Base-by-base conservation (phyloP, 2,888 invertebrate genomes). In the Papilio demoleus region DNA sequence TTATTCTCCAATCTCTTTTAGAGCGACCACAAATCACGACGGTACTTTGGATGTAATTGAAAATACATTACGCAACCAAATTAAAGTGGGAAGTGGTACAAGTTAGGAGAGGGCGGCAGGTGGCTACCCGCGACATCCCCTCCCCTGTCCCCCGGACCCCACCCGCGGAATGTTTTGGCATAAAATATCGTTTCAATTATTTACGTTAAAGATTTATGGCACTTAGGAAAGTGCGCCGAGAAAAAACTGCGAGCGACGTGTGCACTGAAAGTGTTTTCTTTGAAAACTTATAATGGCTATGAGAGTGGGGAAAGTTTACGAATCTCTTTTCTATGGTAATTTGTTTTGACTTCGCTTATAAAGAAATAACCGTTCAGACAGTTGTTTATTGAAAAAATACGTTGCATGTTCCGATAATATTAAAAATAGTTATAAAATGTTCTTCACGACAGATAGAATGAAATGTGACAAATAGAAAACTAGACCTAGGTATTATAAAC, bases 171-270 rank as follows among this genome's bases (percentile, higher is more conserved):
- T 92, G 92, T 91, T 92, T 92, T 90, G 92, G 92, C 92, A 92
- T 93, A 93, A 93, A 93, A 93, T 93, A 93, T 93, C 90, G 93
- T 92, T 93, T 93, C 93, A 93, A 93, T 93, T 93, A 93, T 93
- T 93, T 93, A 93, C 92, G 90, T 88, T 90, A 86, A 82, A 92
- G 92, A 92, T 92, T 92, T 92, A 92, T 92, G 68, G 90, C 86
- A 90, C 92, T 92, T 92, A 90, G 91, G 91, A 90, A 92, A 92
- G 90, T 91, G 92, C 90, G 92, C 92, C 81, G 87, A 86, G 91
- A 90, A 92, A 92, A 92, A 92, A 90, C 85, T 84, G 86, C 83
- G 83, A 87, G 90, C 86, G 88, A 90, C 92, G 92, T 92, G 92
- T 92, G 92, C 91, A 87, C 86, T 90, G 88, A 91, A 92, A 92